A percentile compares a stretch with the other conserved stretches of the same genome.
Evolutionary conservation across 2,797 vertebrate genomes (phyloP).

Genomic region (Parambassis ranga): DNA sequence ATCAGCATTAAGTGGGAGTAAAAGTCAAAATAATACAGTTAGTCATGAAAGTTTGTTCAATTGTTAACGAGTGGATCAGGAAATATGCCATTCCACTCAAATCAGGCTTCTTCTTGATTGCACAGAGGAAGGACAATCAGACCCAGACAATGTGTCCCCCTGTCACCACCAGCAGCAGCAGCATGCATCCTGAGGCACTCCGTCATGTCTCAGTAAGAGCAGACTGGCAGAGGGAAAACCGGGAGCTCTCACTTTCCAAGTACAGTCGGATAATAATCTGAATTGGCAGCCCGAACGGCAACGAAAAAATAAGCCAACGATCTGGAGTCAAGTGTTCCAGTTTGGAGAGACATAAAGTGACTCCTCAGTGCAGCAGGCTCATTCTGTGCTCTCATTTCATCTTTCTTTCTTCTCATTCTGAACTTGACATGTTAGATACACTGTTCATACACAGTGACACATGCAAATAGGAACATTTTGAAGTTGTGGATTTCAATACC

Average conservation of each 20-base stretch:
- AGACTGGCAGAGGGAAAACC: conserved; percentile 43
- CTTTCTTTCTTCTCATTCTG: background rate
- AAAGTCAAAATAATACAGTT: conserved; percentile 43
- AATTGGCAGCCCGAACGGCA: conserved; percentile 50
- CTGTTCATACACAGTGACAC: conserved; percentile 28
- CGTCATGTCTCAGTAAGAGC: conserved; percentile 36
- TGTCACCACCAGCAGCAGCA: conserved; percentile 29
- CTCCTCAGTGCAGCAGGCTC: conserved; percentile 10
- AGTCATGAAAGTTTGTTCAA: conserved; percentile 4
- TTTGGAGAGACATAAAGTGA: conserved; percentile 53
- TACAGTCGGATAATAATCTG: conserved; percentile 57
- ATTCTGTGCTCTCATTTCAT: conserved; percentile 13
- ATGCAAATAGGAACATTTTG: conserved; percentile 38
- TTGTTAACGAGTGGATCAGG: conserved; percentile 46
- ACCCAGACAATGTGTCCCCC: conserved; percentile 43
- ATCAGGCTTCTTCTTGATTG: conserved; percentile 59
- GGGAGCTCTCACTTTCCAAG: conserved; percentile 36
- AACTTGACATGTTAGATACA: conserved; percentile 17
- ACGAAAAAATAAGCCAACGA: conserved; percentile 49
- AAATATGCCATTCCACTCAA: conserved; percentile 40
- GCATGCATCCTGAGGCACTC: conserved; percentile 34
- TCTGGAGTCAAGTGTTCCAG: conserved; percentile 55
- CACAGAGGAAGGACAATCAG: conserved; percentile 65
- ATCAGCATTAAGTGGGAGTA: background rate
- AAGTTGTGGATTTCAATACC: conserved; percentile 30